Evolutionary conservation across 2,888 invertebrate genomes (phyloP), one percentile per base, ranked within the genome.

Genomic region (Xestia sexstrigata): DNA sequence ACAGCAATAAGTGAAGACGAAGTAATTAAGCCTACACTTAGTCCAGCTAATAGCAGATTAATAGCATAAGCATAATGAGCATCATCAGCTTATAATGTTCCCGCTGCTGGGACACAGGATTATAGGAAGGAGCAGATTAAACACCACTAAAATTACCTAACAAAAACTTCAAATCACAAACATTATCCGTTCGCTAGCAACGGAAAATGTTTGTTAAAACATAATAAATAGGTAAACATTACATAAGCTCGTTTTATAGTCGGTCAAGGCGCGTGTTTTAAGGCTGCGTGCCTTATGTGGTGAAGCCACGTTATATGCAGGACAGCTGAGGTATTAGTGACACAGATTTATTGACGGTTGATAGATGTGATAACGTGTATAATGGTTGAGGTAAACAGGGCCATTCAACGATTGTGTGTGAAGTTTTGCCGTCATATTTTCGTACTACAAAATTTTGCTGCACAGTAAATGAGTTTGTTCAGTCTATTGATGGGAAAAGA

Each of bases 251-350:
- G 70, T 73, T 62, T 77, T 30, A 30, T 68, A 78, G 66, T 76
- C 67, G 77, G 84, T 75, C 87, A 86, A 86, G 86, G 80, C 11
- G 45, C 23, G 5, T 30, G 52, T 70, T 75, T 76, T 83, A 73
- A 75, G 70, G 58, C 39, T 86, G 23, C 23, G 35, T 20, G 23
- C 74, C 70, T 49, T 75, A 60, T 63, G 42, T n/a, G 39, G 60
- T 39, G 63, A 60, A 49, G 49, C 17, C 23, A 58, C 60, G 47
- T 66, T 69, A 71, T 69, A 71, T 70, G 26, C 62, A 70, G 52
- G 72, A 73, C 76, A 67, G 13, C 58, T 55, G 30, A 69, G 17
- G 70, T 69, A 85, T 85, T 65, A 15, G n/a, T 30, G 70, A 70
- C 65, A 72, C 11, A 20, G 71, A 63, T 70, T 62, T 71, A 70